Evolutionary conservation across 1,140 invertebrate genomes (phyloP).

Genomic region (Telenomus remus): DNA sequence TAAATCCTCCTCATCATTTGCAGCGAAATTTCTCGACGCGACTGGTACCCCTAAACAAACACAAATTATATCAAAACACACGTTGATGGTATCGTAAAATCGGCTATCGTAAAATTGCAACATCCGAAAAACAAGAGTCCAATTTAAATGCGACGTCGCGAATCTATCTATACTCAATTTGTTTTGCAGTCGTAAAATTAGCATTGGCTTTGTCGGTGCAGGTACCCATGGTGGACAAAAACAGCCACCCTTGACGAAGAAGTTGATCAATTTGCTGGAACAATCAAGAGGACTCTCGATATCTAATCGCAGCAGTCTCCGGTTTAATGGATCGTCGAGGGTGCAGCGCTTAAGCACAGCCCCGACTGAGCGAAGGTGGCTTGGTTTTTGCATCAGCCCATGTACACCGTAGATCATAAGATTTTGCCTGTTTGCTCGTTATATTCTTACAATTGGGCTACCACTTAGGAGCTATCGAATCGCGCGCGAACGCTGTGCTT

Average conservation of each 20-base stretch:
- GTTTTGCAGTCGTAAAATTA: conserved; percentile 37
- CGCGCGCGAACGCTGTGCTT: conserved; percentile 21
- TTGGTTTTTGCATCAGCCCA: conserved; percentile 2
- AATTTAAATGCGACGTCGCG: conserved; percentile 22
- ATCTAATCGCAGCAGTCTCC: conserved; percentile 38
- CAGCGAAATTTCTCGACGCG: no score
- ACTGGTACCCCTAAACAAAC: no score
- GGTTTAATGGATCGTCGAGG: conserved; percentile 44
- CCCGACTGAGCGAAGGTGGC: conserved; percentile 18
- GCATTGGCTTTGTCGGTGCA: conserved; percentile 27
- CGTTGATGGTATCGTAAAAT: no score
- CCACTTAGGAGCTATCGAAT: conserved; percentile 43
- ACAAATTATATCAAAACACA: no score
- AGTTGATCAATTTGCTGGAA: conserved; percentile 47
- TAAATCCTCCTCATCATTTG: no score
- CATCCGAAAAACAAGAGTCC: conserved; percentile 2
- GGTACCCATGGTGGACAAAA: conserved; percentile 13
- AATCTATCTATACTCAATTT: conserved; percentile 23
- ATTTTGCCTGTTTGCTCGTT: conserved; percentile 69
- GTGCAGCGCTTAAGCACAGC: conserved; percentile 20
- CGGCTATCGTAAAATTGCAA: not conserved
- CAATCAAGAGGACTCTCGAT: conserved; percentile 38
- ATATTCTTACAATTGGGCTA: conserved; percentile 54
- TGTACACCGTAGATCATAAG: conserved; percentile 49
- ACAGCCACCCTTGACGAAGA: conserved; percentile 35